A percentile compares a stretch with the other conserved stretches of the same genome.
These are phyloP conservation scores for Glossophaga mutica DNA, from an alignment of 2,797 vertebrate genomes.

Conservation along the genomic window DNA sequence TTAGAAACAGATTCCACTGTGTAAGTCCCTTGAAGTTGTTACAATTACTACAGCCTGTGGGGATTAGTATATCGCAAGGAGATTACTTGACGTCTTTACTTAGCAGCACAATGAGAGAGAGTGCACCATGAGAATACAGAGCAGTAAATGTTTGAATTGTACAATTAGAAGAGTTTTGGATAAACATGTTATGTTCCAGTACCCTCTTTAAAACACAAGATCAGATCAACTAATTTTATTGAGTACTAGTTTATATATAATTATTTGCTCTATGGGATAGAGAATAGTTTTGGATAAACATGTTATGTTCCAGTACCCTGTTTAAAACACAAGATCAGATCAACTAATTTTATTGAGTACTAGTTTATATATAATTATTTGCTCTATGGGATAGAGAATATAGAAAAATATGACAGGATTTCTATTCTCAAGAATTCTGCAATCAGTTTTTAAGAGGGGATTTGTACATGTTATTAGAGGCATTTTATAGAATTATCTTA, in stretches of 20 bases:
- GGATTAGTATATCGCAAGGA: constrained; percentile 56
- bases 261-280: background rate
- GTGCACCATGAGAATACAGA: background rate
- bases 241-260: background rate
- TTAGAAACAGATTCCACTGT: constrained; percentile 29
- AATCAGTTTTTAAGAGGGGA: background rate
- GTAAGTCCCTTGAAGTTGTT: constrained; percentile 41
- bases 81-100: constrained; percentile 51
- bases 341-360: background rate
- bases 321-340: background rate
- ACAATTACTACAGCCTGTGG: constrained; percentile 33
- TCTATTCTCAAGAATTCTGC: background rate
- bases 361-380: background rate
- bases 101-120: background rate
- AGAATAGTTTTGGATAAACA: background rate
- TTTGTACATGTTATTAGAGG: background rate
- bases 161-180: background rate
- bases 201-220: background rate
- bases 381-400: background rate
- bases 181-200: background rate
- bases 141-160: background rate
- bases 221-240: background rate
- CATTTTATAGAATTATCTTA: constrained; percentile 8
- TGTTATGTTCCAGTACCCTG: background rate
- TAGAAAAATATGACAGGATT: background rate